Evolutionary conservation across 2,113 vertebrate genomes (phyloP).

Genomic region (Micromys minutus): DNA sequence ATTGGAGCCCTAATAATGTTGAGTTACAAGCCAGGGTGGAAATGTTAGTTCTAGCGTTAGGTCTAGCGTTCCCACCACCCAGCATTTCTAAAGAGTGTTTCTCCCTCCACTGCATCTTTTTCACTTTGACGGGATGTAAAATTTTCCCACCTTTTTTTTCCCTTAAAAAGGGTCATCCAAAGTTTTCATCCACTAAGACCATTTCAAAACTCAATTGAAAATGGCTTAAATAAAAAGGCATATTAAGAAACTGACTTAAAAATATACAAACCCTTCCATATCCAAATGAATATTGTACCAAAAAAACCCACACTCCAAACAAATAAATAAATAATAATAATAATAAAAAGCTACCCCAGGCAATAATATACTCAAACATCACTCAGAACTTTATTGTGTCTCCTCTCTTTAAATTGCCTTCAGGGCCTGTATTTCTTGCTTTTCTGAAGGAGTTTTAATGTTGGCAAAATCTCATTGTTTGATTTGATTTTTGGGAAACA

Average conservation of each 20-base stretch:
- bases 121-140: conserved; percentile 3
- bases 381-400: conserved; percentile 4
- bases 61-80: background rate
- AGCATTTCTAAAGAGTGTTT: background rate
- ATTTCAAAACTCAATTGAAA: conserved; percentile 47
- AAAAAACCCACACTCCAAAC: background rate
- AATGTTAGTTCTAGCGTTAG: background rate
- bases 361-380: background rate
- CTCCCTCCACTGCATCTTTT: background rate
- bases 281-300: background rate
- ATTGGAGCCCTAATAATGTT: background rate
- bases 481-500: conserved; percentile 53
- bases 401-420: conserved; percentile 56
- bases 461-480: conserved; percentile 65
- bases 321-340: too few species aligned
- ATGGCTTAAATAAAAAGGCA: conserved; percentile 1
- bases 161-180: background rate
- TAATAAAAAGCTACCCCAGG: background rate
- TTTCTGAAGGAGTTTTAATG: conserved; percentile 46
- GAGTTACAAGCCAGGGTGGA: background rate
- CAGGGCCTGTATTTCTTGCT: conserved; percentile 15
- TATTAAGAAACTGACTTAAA: conserved; percentile 19
- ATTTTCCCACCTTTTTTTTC: background rate
- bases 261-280: background rate
- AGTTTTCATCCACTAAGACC: conserved; percentile 33